Evolutionary conservation across 2,888 invertebrate species (phyloP).

Genomic region (Drosophila nr. medialis): DNA sequence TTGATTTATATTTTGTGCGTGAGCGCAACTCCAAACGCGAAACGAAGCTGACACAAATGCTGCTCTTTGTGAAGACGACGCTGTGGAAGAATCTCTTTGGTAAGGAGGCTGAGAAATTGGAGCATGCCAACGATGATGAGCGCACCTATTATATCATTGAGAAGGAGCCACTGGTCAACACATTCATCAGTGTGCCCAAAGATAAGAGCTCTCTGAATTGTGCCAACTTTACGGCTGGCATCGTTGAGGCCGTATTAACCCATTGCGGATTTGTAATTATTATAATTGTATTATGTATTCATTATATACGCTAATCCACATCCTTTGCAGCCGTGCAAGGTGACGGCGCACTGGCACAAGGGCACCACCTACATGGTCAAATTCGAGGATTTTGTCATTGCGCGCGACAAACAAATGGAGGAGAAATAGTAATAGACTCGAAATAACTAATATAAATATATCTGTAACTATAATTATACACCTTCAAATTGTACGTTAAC

Average conservation of each 20-base stretch:
- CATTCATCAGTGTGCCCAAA: conserved; percentile 98
- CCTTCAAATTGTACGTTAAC: conserved; percentile 33
- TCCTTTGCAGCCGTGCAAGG: conserved; percentile 94
- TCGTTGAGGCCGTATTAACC: conserved; percentile 97
- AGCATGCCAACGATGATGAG: conserved; percentile 99
- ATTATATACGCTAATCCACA: background rate
- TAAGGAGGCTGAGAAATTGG: conserved; percentile 98
- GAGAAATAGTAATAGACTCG: conserved; percentile 87
- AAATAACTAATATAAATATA: conserved; percentile 1
- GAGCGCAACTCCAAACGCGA: conserved; percentile 98
- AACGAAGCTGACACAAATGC: conserved; percentile 96
- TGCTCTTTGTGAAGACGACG: conserved; percentile 97
- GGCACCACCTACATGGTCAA: conserved; percentile 99
- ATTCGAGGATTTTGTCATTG: conserved; percentile 96
- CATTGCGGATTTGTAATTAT: conserved; percentile 98
- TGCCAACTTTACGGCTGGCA: conserved; percentile 99
- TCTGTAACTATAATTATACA: conserved; percentile 17
- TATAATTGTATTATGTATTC: background rate
- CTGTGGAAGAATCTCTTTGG: conserved; percentile 99
- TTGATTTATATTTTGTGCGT: conserved; percentile 96
- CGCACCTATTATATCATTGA: conserved; percentile 99
- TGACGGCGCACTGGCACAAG: conserved; percentile 99
- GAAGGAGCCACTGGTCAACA: conserved; percentile 98
- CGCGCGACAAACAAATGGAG: conserved; percentile 95
- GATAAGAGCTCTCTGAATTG: conserved; percentile 99